A percentile compares a stretch with the other conserved stretches of the same genome.
These are phyloP conservation scores for Mustela nigripes DNA, from an alignment of 2,113 vertebrate genomes.

Conservation along the genomic window DNA sequence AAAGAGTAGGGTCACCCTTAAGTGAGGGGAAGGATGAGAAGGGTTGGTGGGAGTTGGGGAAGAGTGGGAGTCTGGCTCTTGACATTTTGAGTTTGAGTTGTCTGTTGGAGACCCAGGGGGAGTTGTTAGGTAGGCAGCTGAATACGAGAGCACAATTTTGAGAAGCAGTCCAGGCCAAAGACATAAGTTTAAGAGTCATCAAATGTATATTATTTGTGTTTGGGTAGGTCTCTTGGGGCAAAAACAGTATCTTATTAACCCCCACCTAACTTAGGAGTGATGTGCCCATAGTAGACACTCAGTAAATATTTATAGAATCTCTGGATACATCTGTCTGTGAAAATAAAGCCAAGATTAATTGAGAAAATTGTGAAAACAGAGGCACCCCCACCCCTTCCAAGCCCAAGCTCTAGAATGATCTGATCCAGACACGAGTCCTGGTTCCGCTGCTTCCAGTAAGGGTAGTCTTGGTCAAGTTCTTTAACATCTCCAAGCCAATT, in stretches of 20 bases:
- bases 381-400: neutral
- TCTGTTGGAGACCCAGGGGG: neutral
- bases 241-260: neutral
- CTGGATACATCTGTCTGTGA: neutral
- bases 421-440: neutral
- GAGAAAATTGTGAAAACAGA: neutral
- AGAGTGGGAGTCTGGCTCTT: neutral
- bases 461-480: neutral
- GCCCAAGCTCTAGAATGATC: neutral
- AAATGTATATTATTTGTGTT: neutral
- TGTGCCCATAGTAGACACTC: neutral
- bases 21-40: neutral
- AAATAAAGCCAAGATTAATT: constrained; percentile 27
- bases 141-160: neutral
- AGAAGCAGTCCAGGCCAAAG: neutral
- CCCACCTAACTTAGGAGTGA: neutral
- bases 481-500: neutral
- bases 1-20: neutral
- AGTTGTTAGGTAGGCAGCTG: neutral
- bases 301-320: neutral
- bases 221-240: neutral
- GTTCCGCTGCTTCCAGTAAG: neutral
- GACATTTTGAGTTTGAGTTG: neutral
- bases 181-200: neutral
- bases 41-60: neutral